These are phyloP conservation scores for Isurus oxyrinchus DNA, from an alignment of 2,113 vertebrate species.

Conservation along the genomic window DNA sequence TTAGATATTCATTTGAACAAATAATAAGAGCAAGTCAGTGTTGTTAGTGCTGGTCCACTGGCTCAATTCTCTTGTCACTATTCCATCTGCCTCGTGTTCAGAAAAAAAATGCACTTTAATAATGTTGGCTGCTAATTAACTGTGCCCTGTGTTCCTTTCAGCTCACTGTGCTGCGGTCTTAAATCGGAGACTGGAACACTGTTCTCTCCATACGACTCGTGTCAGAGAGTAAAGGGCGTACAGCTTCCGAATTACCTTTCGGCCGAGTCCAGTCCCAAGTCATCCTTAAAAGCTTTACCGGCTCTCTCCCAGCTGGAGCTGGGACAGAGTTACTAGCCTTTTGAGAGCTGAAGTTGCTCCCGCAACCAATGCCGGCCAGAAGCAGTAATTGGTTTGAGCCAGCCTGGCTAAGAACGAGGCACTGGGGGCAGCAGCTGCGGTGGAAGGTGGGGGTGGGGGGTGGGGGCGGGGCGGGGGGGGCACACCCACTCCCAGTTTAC, in stretches of 20 bases:
- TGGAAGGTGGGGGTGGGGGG: too few relatives aligned
- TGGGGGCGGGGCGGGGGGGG: too few relatives aligned
- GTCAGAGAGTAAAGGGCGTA: not conserved
- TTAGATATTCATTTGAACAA: constrained; percentile 16
- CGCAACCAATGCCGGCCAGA: not conserved
- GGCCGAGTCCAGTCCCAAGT: not conserved
- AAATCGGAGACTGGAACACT: not conserved
- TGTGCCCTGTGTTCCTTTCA: not conserved
- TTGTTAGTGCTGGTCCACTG: not conserved
- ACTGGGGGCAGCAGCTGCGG: not conserved
- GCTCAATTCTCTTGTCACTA: constrained; percentile 10
- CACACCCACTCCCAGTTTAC: not conserved
- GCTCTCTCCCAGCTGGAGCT: not conserved
- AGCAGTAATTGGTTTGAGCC: not conserved
- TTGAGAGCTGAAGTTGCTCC: not conserved
- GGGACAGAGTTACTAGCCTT: too few relatives aligned
- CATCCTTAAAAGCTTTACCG: not conserved
- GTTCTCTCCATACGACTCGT: not conserved
- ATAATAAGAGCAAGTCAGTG: not conserved
- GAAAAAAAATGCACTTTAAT: not conserved
- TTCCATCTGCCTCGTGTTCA: not conserved
- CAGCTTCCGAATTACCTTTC: not conserved
- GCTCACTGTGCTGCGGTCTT: not conserved
- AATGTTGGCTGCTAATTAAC: not conserved
- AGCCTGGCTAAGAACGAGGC: not conserved